Evolutionary conservation across 2,888 invertebrate genomes (phyloP).

Genomic region (Sceliomorpha sp.): DNA sequence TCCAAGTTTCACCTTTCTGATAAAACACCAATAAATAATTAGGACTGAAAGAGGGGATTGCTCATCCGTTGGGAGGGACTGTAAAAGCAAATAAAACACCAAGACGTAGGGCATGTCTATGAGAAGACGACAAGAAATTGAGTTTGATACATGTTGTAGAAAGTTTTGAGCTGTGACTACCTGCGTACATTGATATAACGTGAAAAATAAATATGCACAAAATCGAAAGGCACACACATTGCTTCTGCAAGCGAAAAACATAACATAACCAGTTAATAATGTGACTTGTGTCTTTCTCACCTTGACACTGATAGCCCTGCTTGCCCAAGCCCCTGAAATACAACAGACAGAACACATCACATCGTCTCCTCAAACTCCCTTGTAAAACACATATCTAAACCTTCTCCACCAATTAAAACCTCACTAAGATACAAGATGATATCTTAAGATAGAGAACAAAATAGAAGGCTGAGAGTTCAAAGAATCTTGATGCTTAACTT

Average conservation of each 20-base stretch:
- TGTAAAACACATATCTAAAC: constrained; percentile 73
- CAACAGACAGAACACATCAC: constrained; percentile 80
- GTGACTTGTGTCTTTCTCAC: constrained; percentile 83
- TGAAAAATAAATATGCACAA: constrained; percentile 34
- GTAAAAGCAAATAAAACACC: constrained; percentile 25
- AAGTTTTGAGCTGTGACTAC: constrained; percentile 22
- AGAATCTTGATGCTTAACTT: constrained; percentile 6
- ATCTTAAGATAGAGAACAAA: constrained; percentile 44
- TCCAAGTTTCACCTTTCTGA: not conserved
- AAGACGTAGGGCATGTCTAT: constrained; percentile 16
- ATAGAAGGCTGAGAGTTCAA: constrained; percentile 20
- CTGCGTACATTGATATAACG: constrained; percentile 24
- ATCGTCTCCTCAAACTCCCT: constrained; percentile 69
- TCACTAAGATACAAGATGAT: constrained; percentile 64
- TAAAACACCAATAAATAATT: constrained; percentile 1
- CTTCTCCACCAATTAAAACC: constrained; percentile 74
- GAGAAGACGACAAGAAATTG: constrained; percentile 22
- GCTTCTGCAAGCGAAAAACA: constrained; percentile 71
- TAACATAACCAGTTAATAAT: constrained; percentile 77
- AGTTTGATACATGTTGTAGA: too few species aligned
- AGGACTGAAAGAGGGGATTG: constrained; percentile 11
- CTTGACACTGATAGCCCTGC: constrained; percentile 99
- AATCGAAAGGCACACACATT: constrained; percentile 60
- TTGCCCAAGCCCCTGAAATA: constrained; percentile 96
- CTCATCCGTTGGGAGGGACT: constrained; percentile 16